These are phyloP conservation scores for Saimiri boliviensis DNA, from an alignment of 2,113 vertebrate species.

Conservation along the genomic window DNA sequence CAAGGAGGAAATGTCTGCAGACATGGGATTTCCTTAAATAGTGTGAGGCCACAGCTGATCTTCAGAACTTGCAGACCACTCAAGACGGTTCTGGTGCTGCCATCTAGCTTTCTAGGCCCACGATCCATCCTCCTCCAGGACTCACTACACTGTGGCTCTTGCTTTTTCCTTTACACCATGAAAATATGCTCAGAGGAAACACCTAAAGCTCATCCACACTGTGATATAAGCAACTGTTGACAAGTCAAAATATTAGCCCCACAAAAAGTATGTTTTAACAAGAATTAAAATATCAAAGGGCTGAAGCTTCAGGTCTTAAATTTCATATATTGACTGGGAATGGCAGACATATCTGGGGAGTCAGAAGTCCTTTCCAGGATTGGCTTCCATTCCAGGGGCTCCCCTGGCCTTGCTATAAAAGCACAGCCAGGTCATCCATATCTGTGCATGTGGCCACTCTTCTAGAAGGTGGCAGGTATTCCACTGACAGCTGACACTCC, in stretches of 20 bases:
- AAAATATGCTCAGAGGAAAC: not conserved
- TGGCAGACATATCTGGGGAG: not conserved
- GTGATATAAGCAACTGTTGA: not conserved
- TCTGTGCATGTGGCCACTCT: not conserved
- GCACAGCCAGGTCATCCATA: not conserved
- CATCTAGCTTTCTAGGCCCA: not conserved
- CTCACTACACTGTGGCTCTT: not conserved
- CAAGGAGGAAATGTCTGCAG: not conserved
- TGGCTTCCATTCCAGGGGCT: not conserved
- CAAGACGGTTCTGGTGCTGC: not conserved
- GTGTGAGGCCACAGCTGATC: not conserved
- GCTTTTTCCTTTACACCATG: not conserved
- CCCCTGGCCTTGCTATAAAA: not conserved
- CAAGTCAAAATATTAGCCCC: not conserved
- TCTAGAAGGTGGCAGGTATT: not conserved
- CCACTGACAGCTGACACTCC: not conserved
- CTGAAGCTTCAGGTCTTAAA: not conserved
- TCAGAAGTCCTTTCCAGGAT: not conserved
- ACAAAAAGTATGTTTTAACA: not conserved
- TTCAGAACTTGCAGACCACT: not conserved
- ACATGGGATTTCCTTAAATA: rapidly evolving
- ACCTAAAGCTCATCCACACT: not conserved
- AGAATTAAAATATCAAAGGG: not conserved
- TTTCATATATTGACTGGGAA: not conserved
- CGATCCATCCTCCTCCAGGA: not conserved